Base-by-base conservation (phyloP, 2,888 invertebrate species). In the Xestia sexstrigata region DNA sequence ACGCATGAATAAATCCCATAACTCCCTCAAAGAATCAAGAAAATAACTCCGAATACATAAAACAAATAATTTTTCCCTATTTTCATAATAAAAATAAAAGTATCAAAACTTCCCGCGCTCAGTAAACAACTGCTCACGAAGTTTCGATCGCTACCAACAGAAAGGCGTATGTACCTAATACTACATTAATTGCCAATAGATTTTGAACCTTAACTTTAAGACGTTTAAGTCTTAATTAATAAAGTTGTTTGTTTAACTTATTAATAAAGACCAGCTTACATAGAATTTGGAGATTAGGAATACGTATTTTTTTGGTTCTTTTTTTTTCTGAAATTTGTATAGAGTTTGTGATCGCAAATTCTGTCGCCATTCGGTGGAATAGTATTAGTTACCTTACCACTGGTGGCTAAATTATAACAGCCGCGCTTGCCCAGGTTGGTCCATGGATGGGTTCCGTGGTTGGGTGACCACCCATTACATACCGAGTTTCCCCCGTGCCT, bases 231-330 rank as follows among this genome's bases (percentile, higher is more conserved):
- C 35, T n/a, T 83, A 67, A 86, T 82, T 89, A 0, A 47, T 0
- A 26, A 67, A 74, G 45, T 68, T 91, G 83, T 92, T 92, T 91
- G 86, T 90, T 84, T 91, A 93, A 94, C 94, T 95, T 95, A 95
- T 96, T 95, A 96, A 95, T 95, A 92, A 91, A 73, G 92, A 90
- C 89, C 91, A 92, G 93, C 92, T 93, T 93, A 94, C 93, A 94
- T 92, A 94, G 93, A 95, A 95, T 95, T 96, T 93, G 93, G 91
- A 95, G 95, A 96, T 96, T 96, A 96, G 95, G 94, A 94, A 95
- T 94, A 91, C 92, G 84, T 91, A 88, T 23, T 92, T 93, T 93
- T 92, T 91, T 92, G 84, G 82, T 70, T 65, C 89, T 89, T 90
- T 92, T 52, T 91, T 89, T 89, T 55, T 26, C 58, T 39, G 17